Conservation (phyloP, 2,113 vertebrate genomes). For the Entomyzon cyanotis region DNA sequence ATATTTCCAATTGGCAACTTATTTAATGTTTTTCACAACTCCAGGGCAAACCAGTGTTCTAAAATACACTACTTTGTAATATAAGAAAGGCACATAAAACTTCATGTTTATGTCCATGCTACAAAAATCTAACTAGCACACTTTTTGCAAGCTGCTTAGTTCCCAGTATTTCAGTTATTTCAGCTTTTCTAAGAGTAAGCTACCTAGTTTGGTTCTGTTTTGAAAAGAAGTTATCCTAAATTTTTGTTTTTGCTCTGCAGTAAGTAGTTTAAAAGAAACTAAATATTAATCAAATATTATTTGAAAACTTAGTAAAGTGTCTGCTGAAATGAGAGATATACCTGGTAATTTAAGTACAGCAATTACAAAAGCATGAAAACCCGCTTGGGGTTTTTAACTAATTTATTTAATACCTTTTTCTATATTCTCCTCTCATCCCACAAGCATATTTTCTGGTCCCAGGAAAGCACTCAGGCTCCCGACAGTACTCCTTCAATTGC, state of each 20-base stretch:
- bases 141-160: background rate
- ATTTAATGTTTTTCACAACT: constrained; percentile 35
- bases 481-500: background rate
- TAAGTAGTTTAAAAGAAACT: background rate
- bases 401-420: background rate
- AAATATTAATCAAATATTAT: background rate
- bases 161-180: background rate
- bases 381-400: fast-evolving
- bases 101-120: background rate
- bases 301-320: background rate
- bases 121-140: background rate
- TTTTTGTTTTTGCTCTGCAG: background rate
- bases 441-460: background rate
- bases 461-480: background rate
- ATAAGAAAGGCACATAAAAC: constrained; percentile 2
- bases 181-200: background rate
- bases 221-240: background rate
- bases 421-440: background rate
- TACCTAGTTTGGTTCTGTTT: background rate
- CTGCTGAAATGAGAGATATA: background rate
- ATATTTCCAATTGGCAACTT: background rate
- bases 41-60: background rate
- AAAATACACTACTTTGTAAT: background rate
- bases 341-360: background rate
- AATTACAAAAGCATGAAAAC: background rate